phyloP scores from a whole-genome alignment of 37 sponge, comb jelly and placozoan species.

The Theonella swinhoei region DNA sequence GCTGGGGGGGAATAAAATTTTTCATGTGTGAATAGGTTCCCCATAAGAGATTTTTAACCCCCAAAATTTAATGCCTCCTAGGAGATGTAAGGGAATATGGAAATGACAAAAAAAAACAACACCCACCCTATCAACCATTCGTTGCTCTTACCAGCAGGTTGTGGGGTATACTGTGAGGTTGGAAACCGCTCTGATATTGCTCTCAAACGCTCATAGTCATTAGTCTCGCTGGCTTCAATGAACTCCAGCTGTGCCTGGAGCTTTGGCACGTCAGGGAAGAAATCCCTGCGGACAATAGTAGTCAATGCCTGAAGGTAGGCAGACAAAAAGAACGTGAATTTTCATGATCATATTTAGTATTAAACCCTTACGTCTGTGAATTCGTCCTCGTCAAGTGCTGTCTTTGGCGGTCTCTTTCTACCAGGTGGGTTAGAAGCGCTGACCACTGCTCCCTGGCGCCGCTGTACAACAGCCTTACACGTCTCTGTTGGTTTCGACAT shows the following conservation, averaged over 20 bases:
- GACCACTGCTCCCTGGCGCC: slow-evolving; percentile 1
- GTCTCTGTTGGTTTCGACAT: not conserved
- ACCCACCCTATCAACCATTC: too few species aligned
- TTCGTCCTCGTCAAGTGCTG: slow-evolving; percentile 74
- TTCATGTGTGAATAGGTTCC: too few species aligned
- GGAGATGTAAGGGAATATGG: too few species aligned
- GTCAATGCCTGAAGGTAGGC: slow-evolving; percentile 56
- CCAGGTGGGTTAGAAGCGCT: not conserved
- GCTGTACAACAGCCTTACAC: not conserved
- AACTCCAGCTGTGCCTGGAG: slow-evolving; percentile 80
- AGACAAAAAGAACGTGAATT: not conserved
- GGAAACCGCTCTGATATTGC: slow-evolving; percentile 72
- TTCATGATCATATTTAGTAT: not conserved
- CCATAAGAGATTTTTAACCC: too few species aligned
- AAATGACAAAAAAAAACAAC: too few species aligned
- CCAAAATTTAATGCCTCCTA: too few species aligned
- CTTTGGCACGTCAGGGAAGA: slow-evolving; percentile 92
- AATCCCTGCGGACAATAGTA: slow-evolving; percentile 88
- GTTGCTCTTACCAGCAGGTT: not conserved
- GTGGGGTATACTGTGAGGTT: slow-evolving; percentile 20
- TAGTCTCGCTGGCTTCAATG: slow-evolving; percentile 56
- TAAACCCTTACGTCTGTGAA: slow-evolving; percentile 70
- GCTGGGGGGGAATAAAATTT: not conserved
- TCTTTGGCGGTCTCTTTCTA: slow-evolving; percentile 46
- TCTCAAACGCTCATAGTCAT: slow-evolving; percentile 42